These are phyloP conservation scores for Gerosis bhagava DNA, from an alignment of 2,888 invertebrate species.

Conservation along the genomic window DNA sequence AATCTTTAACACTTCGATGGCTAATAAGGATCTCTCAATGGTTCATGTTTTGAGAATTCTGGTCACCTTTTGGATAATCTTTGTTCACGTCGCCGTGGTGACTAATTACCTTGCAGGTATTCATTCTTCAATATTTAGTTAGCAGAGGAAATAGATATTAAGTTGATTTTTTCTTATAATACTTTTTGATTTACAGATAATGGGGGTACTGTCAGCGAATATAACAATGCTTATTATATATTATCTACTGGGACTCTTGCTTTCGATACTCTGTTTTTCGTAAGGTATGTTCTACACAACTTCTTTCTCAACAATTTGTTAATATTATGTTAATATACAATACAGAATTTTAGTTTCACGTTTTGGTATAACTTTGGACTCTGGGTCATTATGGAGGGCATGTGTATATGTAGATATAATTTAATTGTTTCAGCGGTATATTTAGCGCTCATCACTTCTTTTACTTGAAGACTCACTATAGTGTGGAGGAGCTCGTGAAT, in stretches of 20 bases:
- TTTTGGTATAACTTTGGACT: too few species aligned
- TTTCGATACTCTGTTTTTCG: constrained; percentile 84
- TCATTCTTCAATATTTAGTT: too few species aligned
- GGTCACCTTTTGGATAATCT: constrained; percentile 85
- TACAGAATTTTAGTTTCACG: too few species aligned
- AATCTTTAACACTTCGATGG: constrained; percentile 69
- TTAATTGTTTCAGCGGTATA: constrained; percentile 72
- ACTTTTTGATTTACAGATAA: constrained; percentile 59
- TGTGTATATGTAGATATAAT: neutral
- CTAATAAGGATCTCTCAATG: constrained; percentile 74
- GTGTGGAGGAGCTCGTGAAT: constrained; percentile 69
- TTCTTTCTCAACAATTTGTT: too few species aligned
- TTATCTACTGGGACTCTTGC: constrained; percentile 80
- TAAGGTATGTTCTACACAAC: constrained; percentile 68
- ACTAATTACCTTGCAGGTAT: constrained; percentile 85
- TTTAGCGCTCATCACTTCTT: constrained; percentile 84
- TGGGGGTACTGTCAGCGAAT: constrained; percentile 60
- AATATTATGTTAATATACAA: too few species aligned
- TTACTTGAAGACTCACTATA: constrained; percentile 75
- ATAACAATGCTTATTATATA: constrained; percentile 72
- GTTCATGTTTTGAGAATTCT: constrained; percentile 84
- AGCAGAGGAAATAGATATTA: too few species aligned
- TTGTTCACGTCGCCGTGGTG: constrained; percentile 83
- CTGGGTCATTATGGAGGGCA: too few species aligned
- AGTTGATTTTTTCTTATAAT: neutral